Evolutionary conservation across 2,888 invertebrate species (phyloP), one percentile per base, ranked within the genome.

Genomic region (Ischnus inquisitorius): DNA sequence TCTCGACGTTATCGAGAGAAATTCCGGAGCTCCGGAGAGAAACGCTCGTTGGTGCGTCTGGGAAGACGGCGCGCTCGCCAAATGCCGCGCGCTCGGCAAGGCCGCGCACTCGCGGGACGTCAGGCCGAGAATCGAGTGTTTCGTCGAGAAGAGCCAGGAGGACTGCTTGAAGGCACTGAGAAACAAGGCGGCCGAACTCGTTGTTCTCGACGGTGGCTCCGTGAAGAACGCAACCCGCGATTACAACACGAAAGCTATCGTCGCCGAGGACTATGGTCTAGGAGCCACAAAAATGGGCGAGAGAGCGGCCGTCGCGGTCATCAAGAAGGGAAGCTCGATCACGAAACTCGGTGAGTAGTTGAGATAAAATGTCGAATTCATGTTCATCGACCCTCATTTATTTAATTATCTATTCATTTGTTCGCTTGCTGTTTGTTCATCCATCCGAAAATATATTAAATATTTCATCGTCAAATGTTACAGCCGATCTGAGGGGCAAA

Each of bases 31-130:
- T 0, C 96, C 96, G 0, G 95, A 96, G 88, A 95, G 95, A 54
- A 95, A 95, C 68, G 95, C 96, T 85, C 92, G 92, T 84, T 94
- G 91, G 89, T 97, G 97, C 90, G 96, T 96, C 12, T 95, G 95
- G 16, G 95, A 95, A 0, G 95, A 95, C 46, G 95, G 95, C 2
- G 97, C 97, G 85, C 92, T 96, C 84, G 94, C 95, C 19, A 98
- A 98, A 92, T 98, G 98, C 90, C 94, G 95, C 14, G 95, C 95
- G 0, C 95, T 98, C 90, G 95, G 95, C 0, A 95, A 95, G 82
- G 96, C 96, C 41, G 96, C 97, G 0, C 97, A 96, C 92, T 96
- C 97, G 2, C 95, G 97, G 78, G 96, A 97, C 90, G 96, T 97
- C 57, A 95, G 97, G 5, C 98, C 98, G 0, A 95, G 96, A 87